Evolutionary conservation across 2,113 vertebrate species (phyloP), one percentile per base, ranked within the genome.

Genomic region (Notarius lentiginosus): DNA sequence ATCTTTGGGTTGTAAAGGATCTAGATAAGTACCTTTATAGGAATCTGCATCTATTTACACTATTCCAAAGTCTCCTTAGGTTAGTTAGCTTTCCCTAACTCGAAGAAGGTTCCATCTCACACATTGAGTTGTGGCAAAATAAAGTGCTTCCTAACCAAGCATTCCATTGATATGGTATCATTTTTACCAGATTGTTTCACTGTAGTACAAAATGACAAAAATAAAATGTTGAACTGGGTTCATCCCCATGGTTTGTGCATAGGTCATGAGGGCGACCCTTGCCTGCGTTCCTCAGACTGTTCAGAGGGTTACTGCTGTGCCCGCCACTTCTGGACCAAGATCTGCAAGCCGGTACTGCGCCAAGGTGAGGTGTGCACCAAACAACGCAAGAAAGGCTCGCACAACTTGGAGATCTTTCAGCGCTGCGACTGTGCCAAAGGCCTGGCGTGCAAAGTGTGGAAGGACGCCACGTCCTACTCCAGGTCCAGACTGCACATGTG

Each of bases 401-500:
- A 97, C 0, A 94, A 95, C 11, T 91, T 97, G 90, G 97, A 97
- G 93, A 96, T 97, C 89, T 97, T 97, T 91, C 96, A 97, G 93
- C 94, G 97, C 6, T 97, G 97, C 89, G 95, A 94, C 88, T 97
- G 97, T 87, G 98, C 97, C 47, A 99, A 98, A 90, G 97, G 97
- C 68, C 94, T 99, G 88, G 96, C 97, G 85, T 99, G 98, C 93
- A 99, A 98, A 96, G 96, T 98, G 89, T 99, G 98, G 98, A 99
- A 98, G 94, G 98, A 99, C 82, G 97, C 97, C 18, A 99, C 97
- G 85, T 97, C 97, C 79, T 98, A 96, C 83, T 98, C 97, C 91
- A 99, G 97, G 94, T 98, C 98, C 92, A 96, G 98, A 92, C 97
- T 99, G 88, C 98, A 99, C 0, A 96, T 98, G 94, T 99, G 98